Evolutionary conservation across 2,888 invertebrate genomes (phyloP).

Genomic region (Lithophane socia): DNA sequence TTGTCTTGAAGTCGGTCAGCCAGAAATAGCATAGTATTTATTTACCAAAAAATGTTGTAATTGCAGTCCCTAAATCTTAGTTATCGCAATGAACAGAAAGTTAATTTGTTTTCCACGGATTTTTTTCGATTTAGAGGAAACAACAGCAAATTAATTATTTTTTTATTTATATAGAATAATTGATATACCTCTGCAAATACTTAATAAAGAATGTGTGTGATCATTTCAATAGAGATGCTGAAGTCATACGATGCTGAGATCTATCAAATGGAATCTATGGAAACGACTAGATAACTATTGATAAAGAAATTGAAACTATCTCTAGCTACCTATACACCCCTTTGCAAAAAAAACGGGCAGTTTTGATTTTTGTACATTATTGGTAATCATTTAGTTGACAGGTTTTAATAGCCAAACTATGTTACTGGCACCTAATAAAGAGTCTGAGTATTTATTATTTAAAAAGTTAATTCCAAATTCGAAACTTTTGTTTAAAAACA

Average conservation of each 20-base stretch:
- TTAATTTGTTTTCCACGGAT: background rate
- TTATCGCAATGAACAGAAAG: background rate
- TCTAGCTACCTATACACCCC: background rate
- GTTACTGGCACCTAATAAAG: too few species aligned
- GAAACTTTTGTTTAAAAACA: too few species aligned
- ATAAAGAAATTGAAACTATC: slow-evolving; percentile 7
- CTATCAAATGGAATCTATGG: too few species aligned
- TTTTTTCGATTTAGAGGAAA: background rate
- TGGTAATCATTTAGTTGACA: too few species aligned
- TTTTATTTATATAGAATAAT: background rate
- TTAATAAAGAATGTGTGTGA: background rate
- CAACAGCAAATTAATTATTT: background rate
- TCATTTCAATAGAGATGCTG: background rate
- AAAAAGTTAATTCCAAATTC: too few species aligned
- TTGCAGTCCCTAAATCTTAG: too few species aligned
- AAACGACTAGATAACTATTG: background rate
- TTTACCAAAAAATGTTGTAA: background rate
- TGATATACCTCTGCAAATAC: background rate
- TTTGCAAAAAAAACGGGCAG: too few species aligned
- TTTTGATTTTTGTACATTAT: too few species aligned
- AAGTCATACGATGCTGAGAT: background rate
- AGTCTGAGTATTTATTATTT: too few species aligned
- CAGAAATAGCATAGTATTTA: too few species aligned
- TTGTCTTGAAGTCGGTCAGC: too few species aligned
- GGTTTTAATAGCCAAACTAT: too few species aligned